These are phyloP conservation scores for Oreotrochilus melanogaster DNA, from an alignment of 2,113 vertebrate species.

Conservation along the genomic window DNA sequence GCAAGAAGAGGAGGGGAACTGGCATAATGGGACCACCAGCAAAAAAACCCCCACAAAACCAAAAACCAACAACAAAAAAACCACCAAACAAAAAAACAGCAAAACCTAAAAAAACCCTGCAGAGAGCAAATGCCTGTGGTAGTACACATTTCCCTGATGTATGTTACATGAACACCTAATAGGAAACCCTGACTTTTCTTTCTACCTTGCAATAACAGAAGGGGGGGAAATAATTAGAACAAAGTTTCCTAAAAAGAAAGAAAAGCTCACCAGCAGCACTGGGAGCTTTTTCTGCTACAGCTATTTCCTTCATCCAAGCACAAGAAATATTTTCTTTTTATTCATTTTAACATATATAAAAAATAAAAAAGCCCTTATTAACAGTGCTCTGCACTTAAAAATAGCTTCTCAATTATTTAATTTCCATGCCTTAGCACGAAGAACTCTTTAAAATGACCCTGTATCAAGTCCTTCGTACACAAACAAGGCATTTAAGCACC, in stretches of 20 bases:
- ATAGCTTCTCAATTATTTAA: neutral
- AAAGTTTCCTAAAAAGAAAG: neutral
- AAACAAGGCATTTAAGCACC: neutral
- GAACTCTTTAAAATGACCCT: neutral
- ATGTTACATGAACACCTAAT: neutral
- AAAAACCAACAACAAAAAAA: neutral
- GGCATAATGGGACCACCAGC: neutral
- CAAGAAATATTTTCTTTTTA: neutral
- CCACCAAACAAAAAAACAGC: neutral
- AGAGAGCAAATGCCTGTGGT: neutral
- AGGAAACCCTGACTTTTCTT: neutral
- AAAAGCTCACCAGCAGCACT: neutral
- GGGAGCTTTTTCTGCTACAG: neutral
- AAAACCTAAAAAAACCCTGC: too few species aligned
- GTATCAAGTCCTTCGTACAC: neutral
- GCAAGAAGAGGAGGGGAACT: neutral
- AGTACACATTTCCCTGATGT: neutral
- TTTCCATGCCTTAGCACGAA: accelerated
- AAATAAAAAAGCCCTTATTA: neutral
- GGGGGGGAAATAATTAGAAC: neutral
- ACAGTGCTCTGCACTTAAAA: neutral
- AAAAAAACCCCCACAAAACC: too few species aligned
- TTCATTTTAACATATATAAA: neutral
- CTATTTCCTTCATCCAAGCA: neutral
- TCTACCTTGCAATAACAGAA: neutral